Evolutionary conservation across 2,888 invertebrate species (phyloP), one percentile per base, ranked within the genome.

Genomic region (Drosophila colorata): DNA sequence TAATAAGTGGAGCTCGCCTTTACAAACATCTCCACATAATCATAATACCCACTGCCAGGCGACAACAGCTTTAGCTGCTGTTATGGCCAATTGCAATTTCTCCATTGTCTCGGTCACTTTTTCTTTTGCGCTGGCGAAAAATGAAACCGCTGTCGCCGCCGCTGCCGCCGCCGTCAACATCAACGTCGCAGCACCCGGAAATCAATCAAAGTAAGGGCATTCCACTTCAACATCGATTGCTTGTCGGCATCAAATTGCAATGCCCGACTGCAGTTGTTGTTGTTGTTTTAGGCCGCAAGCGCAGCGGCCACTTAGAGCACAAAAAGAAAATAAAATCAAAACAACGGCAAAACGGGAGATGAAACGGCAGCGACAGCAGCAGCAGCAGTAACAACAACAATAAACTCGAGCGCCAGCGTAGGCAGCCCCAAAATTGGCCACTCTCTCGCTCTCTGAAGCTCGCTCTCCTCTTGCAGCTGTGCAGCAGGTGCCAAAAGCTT

Each of bases 141-240:
- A 73, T 67, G 71, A 74, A 75, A 75, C 70, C 65, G 53, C 51
- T 38, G 25, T 31, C 37, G 51, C 41, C 23, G 67, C 43, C 44
- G 67, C 40, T 47, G 58, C 38, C 48, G 49, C 23, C 46, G 68
- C 44, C 69, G 77, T 65, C 66, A 59, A 49, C 74, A 67, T 63
- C 74, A 68, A 68, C 67, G 67, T 70, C 52, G 70, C 75, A 57
- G 79, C 82, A 90, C 86, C 90, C 89, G 89, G 88, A 90, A 90
- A 90, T 90, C 85, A 89, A 89, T 89, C 88, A 89, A 80, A 73
- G 74, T 76, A 89, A 90, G 89, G 87, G 86, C 85, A 89, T 80
- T 89, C 88, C 74, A 83, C 69, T 76, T 73, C 78, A 80, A 72
- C 74, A 74, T 68, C 75, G 64, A 78, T 71, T 59, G 61, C 67